A percentile compares a stretch with the other conserved stretches of the same genome.
Conservation (phyloP, 2,888 invertebrate species). For the Euproctis similis region DNA sequence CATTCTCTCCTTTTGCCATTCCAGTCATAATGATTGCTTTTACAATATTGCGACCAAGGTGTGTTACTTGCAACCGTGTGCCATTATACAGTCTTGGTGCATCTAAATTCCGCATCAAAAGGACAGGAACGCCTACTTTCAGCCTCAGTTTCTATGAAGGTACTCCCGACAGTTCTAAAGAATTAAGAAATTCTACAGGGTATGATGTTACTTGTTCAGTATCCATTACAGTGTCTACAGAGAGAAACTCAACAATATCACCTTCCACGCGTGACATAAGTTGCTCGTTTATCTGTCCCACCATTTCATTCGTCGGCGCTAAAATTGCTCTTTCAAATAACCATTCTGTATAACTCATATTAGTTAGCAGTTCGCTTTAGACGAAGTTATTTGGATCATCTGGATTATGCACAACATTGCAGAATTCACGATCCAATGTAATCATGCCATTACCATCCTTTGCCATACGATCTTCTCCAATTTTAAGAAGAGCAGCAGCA, state of each 20-base stretch:
- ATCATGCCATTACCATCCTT: no score
- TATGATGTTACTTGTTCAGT: neutral
- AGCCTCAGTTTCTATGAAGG: neutral
- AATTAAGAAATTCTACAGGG: constrained; percentile 1
- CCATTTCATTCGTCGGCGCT: constrained; percentile 4
- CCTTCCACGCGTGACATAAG: no score
- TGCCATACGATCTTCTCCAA: no score
- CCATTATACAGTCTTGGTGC: constrained; percentile 1
- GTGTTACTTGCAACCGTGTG: neutral
- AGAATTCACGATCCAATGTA: no score
- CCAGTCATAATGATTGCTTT: neutral
- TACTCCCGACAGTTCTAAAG: neutral
- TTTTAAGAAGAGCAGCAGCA: no score
- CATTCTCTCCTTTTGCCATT: neutral
- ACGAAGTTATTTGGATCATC: no score
- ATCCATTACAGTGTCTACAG: constrained; percentile 3
- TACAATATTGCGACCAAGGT: neutral
- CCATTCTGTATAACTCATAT: no score
- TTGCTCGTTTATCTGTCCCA: no score
- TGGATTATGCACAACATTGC: no score
- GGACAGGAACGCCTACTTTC: constrained; percentile 1
- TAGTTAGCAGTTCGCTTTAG: no score
- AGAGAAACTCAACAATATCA: no score
- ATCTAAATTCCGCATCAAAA: constrained; percentile 1
- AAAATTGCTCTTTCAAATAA: constrained; percentile 4